Evolutionary conservation across 1,140 invertebrate species (phyloP), one percentile per base, ranked within the genome.

Genomic region (Argopecten irradians): DNA sequence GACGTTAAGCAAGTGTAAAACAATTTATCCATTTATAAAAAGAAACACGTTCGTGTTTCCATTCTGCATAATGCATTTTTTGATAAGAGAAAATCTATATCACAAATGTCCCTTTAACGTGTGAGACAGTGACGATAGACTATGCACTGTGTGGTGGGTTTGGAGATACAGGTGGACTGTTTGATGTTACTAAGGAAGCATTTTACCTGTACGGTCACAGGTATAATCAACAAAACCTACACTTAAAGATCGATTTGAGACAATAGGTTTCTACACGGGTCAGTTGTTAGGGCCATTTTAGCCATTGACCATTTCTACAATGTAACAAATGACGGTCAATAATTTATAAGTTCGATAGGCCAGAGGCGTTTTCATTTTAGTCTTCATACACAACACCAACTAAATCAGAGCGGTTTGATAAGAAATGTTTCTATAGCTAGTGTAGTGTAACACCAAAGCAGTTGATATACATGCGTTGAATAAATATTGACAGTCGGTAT

Each of bases 401-500:
- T 71, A 71, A 71, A n/a, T 28, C n/a, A 28, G 8, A 28, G 14
- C 3, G n/a, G 22, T 55, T 55, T 11, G 16, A 71, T 71, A 71
- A 71, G 55, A n/a, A 71, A 28, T 71, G n/a, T 55, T 55, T 7
- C 16, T 3, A 55, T 55, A 22, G 14, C 43, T 55, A 19, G 43
- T 71, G 55, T 71, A 71, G 8, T 71, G 55, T 71, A 5, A 71
- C 55, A 71, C 55, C 1, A 71, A 71, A 71, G 55, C 55, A 28
- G 55, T 71, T 28, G 55, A 71, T 71, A 71, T 28, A 71, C n/a
- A 39, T 39, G n/a, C 28, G 55, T 71, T 71, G 55, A 71, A 71
- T 71, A 71, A 71, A 71, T 71, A 71, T 71, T 71, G 55, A 71
- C 55, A 71, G 55, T 71, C 55, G 16, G 55, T 71, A 71, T 71